Evolutionary conservation across 2,888 invertebrate genomes (phyloP).

Genomic region (Stenodera caucasica): DNA sequence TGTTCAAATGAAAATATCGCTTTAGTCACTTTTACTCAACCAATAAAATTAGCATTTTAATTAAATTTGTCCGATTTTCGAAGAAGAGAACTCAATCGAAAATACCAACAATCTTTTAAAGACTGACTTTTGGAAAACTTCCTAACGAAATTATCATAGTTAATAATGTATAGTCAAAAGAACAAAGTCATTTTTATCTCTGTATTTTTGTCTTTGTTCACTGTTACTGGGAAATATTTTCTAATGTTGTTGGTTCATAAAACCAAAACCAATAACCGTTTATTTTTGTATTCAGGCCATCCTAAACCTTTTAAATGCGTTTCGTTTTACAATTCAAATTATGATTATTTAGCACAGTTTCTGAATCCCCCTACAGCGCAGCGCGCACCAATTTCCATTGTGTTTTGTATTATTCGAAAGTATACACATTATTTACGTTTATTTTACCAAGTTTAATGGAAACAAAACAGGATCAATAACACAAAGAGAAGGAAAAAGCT

Average conservation of each 20-base stretch:
- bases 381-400: not conserved
- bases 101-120: conserved; percentile 28
- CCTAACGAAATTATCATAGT: not conserved
- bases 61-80: conserved; percentile 37
- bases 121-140: not conserved
- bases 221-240: too few relatives aligned
- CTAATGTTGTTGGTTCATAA: not conserved
- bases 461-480: not conserved
- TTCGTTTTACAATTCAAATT: conserved; percentile 6
- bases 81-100: conserved; percentile 34
- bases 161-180: too few relatives aligned
- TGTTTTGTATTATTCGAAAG: not conserved
- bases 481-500: not conserved
- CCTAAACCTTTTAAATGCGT: conserved; percentile 7
- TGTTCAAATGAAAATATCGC: conserved; percentile 30
- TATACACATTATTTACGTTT: not conserved
- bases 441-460: not conserved
- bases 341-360: conserved; percentile 6
- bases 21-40: conserved; percentile 35
- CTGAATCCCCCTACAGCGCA: not conserved
- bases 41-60: conserved; percentile 44
- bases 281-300: conserved; percentile 7
- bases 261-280: conserved; percentile 5
- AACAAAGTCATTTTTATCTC: too few relatives aligned
- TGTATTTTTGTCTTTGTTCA: too few relatives aligned